phyloP scores from a whole-genome alignment of 2,797 vertebrate species.

The Malacoctenus gilli region DNA sequence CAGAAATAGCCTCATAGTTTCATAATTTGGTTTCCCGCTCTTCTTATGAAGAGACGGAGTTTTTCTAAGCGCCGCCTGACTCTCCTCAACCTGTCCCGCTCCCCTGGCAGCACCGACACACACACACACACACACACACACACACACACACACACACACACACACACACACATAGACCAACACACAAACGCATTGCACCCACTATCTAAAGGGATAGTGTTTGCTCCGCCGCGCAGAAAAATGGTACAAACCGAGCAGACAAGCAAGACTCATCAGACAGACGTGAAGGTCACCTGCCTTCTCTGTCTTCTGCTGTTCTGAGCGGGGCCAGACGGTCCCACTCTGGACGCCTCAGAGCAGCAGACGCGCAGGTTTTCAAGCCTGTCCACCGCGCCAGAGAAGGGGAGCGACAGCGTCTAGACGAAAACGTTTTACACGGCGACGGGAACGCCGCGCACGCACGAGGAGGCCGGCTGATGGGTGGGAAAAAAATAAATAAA shows the following conservation, averaged over 20 bases:
- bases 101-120: constrained; percentile 43
- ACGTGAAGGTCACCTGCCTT: constrained; percentile 76
- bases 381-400: constrained; percentile 32
- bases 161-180: constrained; percentile 4
- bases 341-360: constrained; percentile 35
- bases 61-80: constrained; percentile 56
- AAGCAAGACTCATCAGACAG: constrained; percentile 68
- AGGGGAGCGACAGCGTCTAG: constrained; percentile 27
- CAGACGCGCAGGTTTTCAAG: constrained; percentile 42
- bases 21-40: constrained; percentile 60
- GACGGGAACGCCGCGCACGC: constrained; percentile 21
- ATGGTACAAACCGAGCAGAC: constrained; percentile 68
- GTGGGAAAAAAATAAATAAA: no score
- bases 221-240: constrained; percentile 71
- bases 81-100: constrained; percentile 46
- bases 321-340: constrained; percentile 51
- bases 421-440: constrained; percentile 26
- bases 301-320: constrained; percentile 52
- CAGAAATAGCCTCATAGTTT: constrained; percentile 77
- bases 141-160: constrained; percentile 21
- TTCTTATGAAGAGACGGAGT: constrained; percentile 55
- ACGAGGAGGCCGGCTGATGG: constrained; percentile 17
- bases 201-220: constrained; percentile 62
- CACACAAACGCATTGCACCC: constrained; percentile 36
- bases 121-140: background rate